Conservation (phyloP, 2,797 vertebrate genomes). For the Gobionotothen gibberifrons region DNA sequence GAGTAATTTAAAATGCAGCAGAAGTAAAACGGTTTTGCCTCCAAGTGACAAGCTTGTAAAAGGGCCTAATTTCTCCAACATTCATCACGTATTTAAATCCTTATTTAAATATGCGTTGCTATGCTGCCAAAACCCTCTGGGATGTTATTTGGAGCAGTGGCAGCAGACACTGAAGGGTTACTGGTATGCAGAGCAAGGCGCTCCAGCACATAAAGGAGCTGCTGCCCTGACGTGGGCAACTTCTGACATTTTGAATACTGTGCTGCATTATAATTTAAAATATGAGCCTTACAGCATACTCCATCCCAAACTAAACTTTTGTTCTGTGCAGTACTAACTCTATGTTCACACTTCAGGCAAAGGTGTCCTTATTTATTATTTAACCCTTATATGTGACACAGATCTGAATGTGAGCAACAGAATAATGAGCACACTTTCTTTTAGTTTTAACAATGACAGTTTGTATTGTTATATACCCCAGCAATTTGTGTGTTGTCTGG, state of each 20-base stretch:
- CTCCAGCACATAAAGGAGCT: slow-evolving; percentile 40
- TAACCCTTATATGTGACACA: slow-evolving; percentile 11
- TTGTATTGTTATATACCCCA: neutral
- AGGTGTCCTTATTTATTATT: slow-evolving; percentile 31
- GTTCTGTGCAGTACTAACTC: slow-evolving; percentile 7
- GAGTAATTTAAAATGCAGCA: neutral
- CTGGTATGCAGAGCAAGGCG: slow-evolving; percentile 43
- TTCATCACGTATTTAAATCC: slow-evolving; percentile 58
- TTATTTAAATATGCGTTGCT: slow-evolving; percentile 3
- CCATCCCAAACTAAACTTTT: slow-evolving; percentile 32
- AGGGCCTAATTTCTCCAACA: slow-evolving; percentile 38
- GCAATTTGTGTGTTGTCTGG: neutral
- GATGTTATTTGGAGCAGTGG: slow-evolving; percentile 49
- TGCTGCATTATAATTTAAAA: slow-evolving; percentile 58
- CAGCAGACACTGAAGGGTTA: slow-evolving; percentile 44
- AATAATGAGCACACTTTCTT: slow-evolving; percentile 22
- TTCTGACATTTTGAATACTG: slow-evolving; percentile 64
- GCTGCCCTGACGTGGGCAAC: slow-evolving; percentile 52
- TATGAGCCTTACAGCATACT: slow-evolving; percentile 38
- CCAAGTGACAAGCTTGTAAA: slow-evolving; percentile 3
- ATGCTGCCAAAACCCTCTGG: slow-evolving; percentile 37
- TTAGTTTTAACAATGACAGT: slow-evolving; percentile 5
- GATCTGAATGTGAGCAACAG: slow-evolving; percentile 32
- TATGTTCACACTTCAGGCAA: slow-evolving; percentile 7
- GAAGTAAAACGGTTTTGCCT: slow-evolving; percentile 17